These are phyloP conservation scores for Anhinga rufa DNA, from an alignment of 2,113 vertebrate species.

Conservation along the genomic window DNA sequence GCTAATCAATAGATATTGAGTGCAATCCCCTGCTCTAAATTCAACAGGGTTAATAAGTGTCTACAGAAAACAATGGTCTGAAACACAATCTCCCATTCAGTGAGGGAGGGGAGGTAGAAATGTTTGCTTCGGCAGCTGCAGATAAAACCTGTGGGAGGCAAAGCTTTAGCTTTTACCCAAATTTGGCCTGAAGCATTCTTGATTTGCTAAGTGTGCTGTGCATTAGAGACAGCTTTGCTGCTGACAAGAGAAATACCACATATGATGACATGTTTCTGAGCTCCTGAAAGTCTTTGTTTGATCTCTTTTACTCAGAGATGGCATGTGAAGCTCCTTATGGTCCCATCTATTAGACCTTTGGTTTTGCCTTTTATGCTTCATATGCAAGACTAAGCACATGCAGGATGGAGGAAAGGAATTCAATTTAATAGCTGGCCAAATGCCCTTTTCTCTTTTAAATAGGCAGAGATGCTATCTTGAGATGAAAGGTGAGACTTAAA, in stretches of 20 bases:
- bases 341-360: neutral
- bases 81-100: conserved; percentile 48
- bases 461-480: neutral
- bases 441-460: conserved; percentile 21
- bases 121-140: conserved; percentile 71
- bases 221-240: neutral
- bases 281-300: neutral
- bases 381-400: neutral
- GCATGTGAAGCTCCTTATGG: neutral
- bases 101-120: conserved; percentile 38
- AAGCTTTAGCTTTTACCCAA: conserved; percentile 68
- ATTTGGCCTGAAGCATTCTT: conserved; percentile 57
- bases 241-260: conserved; percentile 6
- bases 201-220: conserved; percentile 44
- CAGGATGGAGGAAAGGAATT: neutral
- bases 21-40: conserved; percentile 71
- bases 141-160: conserved; percentile 68
- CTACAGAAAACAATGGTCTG: conserved; percentile 65
- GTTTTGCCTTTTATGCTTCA: neutral
- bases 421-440: neutral
- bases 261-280: neutral
- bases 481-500: conserved; percentile 15
- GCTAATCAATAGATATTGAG: conserved; percentile 85
- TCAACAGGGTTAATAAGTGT: conserved; percentile 79
- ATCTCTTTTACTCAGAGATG: neutral